Conservation (phyloP, 2,888 invertebrate genomes). For the Tuberolachnus salignus region DNA sequence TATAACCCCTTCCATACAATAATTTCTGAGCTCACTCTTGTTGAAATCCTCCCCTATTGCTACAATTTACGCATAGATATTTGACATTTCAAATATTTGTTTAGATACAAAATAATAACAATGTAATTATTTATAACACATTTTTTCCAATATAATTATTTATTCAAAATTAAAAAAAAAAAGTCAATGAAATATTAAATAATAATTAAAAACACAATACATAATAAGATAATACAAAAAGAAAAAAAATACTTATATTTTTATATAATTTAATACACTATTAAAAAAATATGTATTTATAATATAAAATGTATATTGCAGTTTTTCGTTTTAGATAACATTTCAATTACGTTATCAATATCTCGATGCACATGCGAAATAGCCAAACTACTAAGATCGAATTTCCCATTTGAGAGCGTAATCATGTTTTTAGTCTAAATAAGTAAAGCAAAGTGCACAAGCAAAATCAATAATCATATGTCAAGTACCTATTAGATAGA, state of each 20-base stretch:
- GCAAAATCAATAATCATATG: conserved; percentile 17
- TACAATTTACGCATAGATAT: too few species aligned
- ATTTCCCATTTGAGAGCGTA: conserved; percentile 20
- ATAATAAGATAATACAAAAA: too few species aligned
- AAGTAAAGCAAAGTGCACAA: conserved; percentile 24
- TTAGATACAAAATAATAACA: too few species aligned
- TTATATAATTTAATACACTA: too few species aligned
- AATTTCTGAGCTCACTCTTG: too few species aligned
- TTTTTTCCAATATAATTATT: conserved; percentile 29
- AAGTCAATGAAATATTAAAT: neutral
- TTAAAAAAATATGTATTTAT: conserved; percentile 13
- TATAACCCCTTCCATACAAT: too few species aligned
- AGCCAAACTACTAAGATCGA: conserved; percentile 22
- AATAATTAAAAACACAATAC: too few species aligned
- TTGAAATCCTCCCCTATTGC: too few species aligned
- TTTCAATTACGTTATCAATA: conserved; percentile 16
- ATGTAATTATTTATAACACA: conserved; percentile 20
- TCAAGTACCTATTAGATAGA: conserved; percentile 9
- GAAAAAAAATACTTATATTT: too few species aligned
- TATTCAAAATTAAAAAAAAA: conserved; percentile 17
- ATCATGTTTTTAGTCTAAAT: conserved; percentile 35
- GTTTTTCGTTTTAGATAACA: conserved; percentile 31
- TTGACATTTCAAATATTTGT: too few species aligned
- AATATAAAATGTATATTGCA: conserved; percentile 17
- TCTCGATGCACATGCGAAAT: conserved; percentile 27